Base-by-base conservation (phyloP, 1,140 invertebrate species). In the Cydia splendana region DNA sequence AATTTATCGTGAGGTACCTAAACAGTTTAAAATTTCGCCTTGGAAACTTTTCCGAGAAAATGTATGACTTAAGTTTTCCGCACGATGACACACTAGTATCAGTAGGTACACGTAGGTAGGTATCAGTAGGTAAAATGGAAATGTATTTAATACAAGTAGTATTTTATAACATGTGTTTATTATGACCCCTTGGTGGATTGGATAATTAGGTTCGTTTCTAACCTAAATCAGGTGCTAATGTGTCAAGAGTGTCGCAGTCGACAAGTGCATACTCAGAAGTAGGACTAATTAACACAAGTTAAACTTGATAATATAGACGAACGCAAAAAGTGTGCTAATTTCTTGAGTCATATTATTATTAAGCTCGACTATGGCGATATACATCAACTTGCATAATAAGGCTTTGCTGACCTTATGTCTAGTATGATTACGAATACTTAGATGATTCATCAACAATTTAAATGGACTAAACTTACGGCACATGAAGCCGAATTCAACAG, bases 391-490 rank as follows among this genome's bases (percentile, higher is more conserved):
- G 57, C 57, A 62, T 62, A 62, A 62, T 24, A 62, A 57, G 57
- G 57, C 57, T 62, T 62, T 12, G 57, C 57, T 62, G 57, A 62
- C 57, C 57, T 62, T 62, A 62, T 2, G 57, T 24, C 20, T 62
- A 62, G 20, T n/a, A 24, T 24, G 57, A 62, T 62, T 62, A 62
- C 34, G 34, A 38, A 42, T 38, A 30, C 12, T 30, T 34, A 71
- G 67, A 71, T 71, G 67, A 71, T 71, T 71, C 67, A 71, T 71
- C 34, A 71, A 71, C 67, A 38, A 18, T 71, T 71, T 38, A 34
- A 69, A 69, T 69, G 38, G 65, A 3, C 28, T 71, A 34, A n/a
- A 30, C 15, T 71, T 71, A 71, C 67, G 67, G 67, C 67, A 42
- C 34, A 13, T 4, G 30, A 34, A 67, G 12, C 28, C 24, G 24